Conservation (phyloP, 23 tunicate species). For the Halocynthia aurantium region DNA sequence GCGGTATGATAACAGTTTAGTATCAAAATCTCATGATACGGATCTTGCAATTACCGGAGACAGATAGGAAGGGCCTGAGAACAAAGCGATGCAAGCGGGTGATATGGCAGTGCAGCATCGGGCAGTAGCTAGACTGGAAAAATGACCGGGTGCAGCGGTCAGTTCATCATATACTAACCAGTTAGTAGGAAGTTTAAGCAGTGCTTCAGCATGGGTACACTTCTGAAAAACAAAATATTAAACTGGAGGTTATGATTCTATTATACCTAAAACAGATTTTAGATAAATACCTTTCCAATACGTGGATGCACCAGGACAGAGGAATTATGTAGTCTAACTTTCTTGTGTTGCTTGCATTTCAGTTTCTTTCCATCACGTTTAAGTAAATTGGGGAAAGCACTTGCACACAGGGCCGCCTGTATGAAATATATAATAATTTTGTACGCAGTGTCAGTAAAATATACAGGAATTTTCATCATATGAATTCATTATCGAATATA, state of each 20-base stretch:
- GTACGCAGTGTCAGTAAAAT: no score
- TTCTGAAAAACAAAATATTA: slow-evolving; percentile 7
- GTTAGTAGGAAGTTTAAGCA: slow-evolving; percentile 59
- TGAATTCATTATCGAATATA: no score
- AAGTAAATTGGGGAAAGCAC: slow-evolving; percentile 70
- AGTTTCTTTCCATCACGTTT: slow-evolving; percentile 32
- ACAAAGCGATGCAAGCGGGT: slow-evolving; percentile 66
- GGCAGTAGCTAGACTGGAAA: slow-evolving; percentile 42
- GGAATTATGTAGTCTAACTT: slow-evolving; percentile 65
- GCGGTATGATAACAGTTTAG: no score
- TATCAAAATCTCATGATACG: no score
- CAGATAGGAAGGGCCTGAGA: slow-evolving; percentile 57
- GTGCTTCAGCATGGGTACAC: slow-evolving; percentile 19
- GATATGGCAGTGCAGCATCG: slow-evolving; percentile 75
- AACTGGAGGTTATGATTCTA: neutral
- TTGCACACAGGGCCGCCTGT: slow-evolving; percentile 87
- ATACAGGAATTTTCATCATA: no score
- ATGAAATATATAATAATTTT: no score
- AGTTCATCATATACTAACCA: slow-evolving; percentile 84
- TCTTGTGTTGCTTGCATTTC: slow-evolving; percentile 33
- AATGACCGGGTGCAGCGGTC: slow-evolving; percentile 20
- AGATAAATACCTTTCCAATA: neutral
- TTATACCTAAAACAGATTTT: no score
- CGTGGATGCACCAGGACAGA: slow-evolving; percentile 34
- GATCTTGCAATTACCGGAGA: slow-evolving; percentile 36